Evolutionary conservation across 2,797 vertebrate genomes (phyloP), one percentile per base, ranked within the genome.

Genomic region (Lerista edwardsae): DNA sequence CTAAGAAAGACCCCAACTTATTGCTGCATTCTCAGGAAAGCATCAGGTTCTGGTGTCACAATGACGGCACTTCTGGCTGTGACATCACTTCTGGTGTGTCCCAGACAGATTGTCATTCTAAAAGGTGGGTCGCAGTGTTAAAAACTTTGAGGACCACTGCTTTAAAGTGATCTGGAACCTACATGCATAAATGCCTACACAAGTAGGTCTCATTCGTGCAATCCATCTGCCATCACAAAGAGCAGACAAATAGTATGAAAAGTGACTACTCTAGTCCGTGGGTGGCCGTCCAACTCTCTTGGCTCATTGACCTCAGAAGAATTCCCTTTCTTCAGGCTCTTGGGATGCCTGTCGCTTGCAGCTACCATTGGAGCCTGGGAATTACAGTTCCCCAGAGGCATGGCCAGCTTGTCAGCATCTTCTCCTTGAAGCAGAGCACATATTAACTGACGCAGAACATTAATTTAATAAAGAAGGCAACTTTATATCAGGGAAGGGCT

Each of bases 361-460:
- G 62, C 76, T 64, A 72, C 61, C 36, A 47, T 21, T 61, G 65
- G n/a, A 78, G 41, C 75, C 68, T 61, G 55, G 47, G 72, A 76
- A 36, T 69, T 75, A 76, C 71, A 75, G 64, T 55, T 68, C 57
- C 47, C 51, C 15, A 4, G 65, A 62, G n/a, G 71, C 64, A 71
- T 7, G 21, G 73, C 23, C 23, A 44, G 15, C 39, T 68, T 86
- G 39, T n/a, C 39, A 75, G 36, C 62, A 51, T 27, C 55, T 62
- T 71, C 57, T 36, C 12, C 6, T 47, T 41, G 79, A 76, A 75
- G 79, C 69, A 65, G 21, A 59, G 69, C 47, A 74, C 44, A 74
- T 57, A 65, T 25, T 85, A 73, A 74, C 34, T 7, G 29, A 39
- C 12, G 36, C 31, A 76, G 84, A 81, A 82, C 73, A 76, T 76